These are phyloP conservation scores for Eptatretus atami DNA, from an alignment of 2,797 vertebrate genomes.

Conservation along the genomic window DNA sequence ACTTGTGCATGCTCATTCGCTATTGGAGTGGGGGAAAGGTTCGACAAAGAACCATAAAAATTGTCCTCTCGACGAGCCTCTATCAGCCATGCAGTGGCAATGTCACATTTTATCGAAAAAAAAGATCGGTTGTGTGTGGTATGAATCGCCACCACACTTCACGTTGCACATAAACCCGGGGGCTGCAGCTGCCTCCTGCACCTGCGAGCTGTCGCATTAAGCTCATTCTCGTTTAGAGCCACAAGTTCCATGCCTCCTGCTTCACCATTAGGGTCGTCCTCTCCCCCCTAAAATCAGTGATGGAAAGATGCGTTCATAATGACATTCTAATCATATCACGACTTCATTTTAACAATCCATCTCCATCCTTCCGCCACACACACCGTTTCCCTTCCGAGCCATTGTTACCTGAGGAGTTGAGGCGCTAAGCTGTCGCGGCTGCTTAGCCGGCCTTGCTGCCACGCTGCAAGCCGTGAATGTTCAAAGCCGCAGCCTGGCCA, in stretches of 20 bases:
- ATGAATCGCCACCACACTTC: constrained; percentile 34
- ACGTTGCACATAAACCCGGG: constrained; percentile 51
- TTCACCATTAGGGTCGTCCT: constrained; percentile 60
- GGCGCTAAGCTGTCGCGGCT: neutral
- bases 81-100: no score
- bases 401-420: neutral
- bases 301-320: neutral
- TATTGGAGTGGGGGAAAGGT: no score
- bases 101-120: no score
- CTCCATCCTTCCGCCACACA: no score
- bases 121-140: no score
- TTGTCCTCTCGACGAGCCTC: no score
- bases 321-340: no score
- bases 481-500: constrained; percentile 18
- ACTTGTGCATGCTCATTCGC: no score
- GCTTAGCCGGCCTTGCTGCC: neutral
- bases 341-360: no score
- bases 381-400: no score
- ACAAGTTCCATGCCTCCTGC: constrained; percentile 58
- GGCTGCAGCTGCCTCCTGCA: constrained; percentile 69
- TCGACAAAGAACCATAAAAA: no score
- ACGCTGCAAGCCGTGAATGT: neutral
- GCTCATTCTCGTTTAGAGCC: constrained; percentile 43
- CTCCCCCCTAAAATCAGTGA: constrained; percentile 54
- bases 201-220: constrained; percentile 39